Base-by-base conservation (phyloP, 2,888 invertebrate species). In the Lymantria dispar region DNA sequence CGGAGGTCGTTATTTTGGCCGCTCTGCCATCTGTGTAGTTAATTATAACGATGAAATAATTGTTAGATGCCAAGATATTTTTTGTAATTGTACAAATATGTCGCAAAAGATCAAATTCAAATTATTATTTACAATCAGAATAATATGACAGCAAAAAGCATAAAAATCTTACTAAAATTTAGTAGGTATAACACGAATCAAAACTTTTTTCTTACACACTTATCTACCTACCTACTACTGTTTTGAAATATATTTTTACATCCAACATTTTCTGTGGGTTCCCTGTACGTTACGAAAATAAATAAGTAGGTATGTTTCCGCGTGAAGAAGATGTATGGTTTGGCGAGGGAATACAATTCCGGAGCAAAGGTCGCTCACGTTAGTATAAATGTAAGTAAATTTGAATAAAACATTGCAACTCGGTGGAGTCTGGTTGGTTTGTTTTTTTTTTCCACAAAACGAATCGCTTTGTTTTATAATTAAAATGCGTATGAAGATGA, bases 311-410 rank as follows among this genome's bases (percentile, higher is more conserved):
- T 78, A 75, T 68, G 54, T 48, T 64, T 54, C 55, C 60, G 62
- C 78, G 83, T 90, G 91, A 91, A 82, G 87, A 91, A 91, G 90
- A 91, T 90, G 85, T 90, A 91, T 89, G 80, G 85, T 70, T 80
- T 78, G 84, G 80, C 88, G 72, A 80, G 90, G 90, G 90, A 90
- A 88, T 90, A 88, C 89, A 85, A 86, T 86, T 83, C 85, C 66
- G 83, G 80, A 22, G 78, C 85, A 82, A 77, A 90, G 91, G 89
- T 91, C 89, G 86, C 83, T 80, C 78, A 82, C 87, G 87, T 91
- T 91, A 90, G 87, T 88, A 85, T 80, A 88, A 91, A 89, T 90
- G 90, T 91, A 90, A 90, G 91, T 91, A 91, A 91, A 91, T 91
- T 91, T 91, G 89, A 91, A 91, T 91, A 91, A 91, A 90, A 91